These are phyloP conservation scores for Cosmia trapezina DNA, from an alignment of 2,888 invertebrate species.

Conservation along the genomic window DNA sequence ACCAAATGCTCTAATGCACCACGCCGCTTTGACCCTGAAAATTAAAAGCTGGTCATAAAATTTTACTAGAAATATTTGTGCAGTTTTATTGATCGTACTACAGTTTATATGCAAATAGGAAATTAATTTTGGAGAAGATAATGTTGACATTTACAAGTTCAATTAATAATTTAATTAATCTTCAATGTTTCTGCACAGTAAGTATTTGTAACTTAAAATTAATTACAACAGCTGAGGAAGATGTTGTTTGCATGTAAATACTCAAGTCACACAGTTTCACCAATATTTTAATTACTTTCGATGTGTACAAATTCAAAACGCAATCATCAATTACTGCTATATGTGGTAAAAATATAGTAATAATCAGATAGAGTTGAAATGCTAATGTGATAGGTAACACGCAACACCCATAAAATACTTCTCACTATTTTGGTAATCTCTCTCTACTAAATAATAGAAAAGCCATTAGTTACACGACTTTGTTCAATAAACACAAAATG, in stretches of 20 bases:
- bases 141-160: constrained; percentile 32
- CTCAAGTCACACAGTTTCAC: constrained; percentile 23
- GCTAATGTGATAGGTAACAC: constrained; percentile 31
- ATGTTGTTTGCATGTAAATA: too few species aligned
- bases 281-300: constrained; percentile 41
- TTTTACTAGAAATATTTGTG: constrained; percentile 21
- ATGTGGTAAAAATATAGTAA: constrained; percentile 33
- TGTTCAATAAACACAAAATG: constrained; percentile 45
- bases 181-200: constrained; percentile 17
- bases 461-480: constrained; percentile 56
- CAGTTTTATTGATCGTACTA: constrained; percentile 19
- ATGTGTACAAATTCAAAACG: constrained; percentile 47
- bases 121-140: constrained; percentile 13
- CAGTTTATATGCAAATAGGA: constrained; percentile 23
- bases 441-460: constrained; percentile 28
- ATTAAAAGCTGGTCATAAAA: constrained; percentile 42
- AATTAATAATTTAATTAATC: constrained; percentile 35
- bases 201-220: constrained; percentile 24
- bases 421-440: constrained; percentile 40
- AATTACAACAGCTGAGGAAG: constrained; percentile 3
- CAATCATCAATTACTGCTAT: constrained; percentile 37
- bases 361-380: constrained; percentile 23
- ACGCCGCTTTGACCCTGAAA: constrained; percentile 49
- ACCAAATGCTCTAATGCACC: constrained; percentile 40
- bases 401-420: constrained; percentile 46